Evolutionary conservation across 2,113 vertebrate genomes (phyloP), one percentile per base, ranked within the genome.

Genomic region (Lethenteron camtschaticum): DNA sequence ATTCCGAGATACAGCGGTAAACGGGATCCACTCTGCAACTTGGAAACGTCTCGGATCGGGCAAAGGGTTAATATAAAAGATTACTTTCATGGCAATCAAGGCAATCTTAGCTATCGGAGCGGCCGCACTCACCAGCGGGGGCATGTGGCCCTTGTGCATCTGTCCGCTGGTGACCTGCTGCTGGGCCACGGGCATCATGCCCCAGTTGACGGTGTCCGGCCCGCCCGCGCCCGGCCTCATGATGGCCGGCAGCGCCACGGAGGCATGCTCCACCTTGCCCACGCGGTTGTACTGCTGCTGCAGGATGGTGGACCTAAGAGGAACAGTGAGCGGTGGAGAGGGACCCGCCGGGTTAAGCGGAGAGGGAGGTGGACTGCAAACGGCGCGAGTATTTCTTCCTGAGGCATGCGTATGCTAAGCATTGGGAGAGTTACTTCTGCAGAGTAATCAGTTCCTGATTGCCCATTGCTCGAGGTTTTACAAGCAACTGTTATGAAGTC

Each of bases 111-210:
- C 41, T 41, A 41, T 41, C 41, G 41, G 41, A 41, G 41, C 41
- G 41, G 41, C 6, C 1, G 41, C 41, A 59, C 88, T 88, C 78
- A 99, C 94, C 81, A 99, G 83, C 0, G 94, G 94, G 63, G 94
- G 89, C 94, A 96, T 96, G 71, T 99, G 94, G 73, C 89, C 94
- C 74, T 87, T 81, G 81, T 99, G 92, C 90, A 97, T 95, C 78
- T 97, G 92, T n/a, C 91, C 94, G 0, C 80, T 85, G 66, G 83
- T 89, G 76, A 99, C 84, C 73, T 99, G 94, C 73, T 97, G 94
- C 80, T 97, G 94, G 0, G 90, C 84, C 0, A 85, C 87, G 56
- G 94, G 94, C 94, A 99, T 96, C 20, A 84, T 86, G 73, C 94
- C 94, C 58, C 88, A 11, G 18, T 96, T 96, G 79, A 88, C 91